Conservation (phyloP, 2,113 vertebrate species). For the pig (Sus scrofa) region DNA sequence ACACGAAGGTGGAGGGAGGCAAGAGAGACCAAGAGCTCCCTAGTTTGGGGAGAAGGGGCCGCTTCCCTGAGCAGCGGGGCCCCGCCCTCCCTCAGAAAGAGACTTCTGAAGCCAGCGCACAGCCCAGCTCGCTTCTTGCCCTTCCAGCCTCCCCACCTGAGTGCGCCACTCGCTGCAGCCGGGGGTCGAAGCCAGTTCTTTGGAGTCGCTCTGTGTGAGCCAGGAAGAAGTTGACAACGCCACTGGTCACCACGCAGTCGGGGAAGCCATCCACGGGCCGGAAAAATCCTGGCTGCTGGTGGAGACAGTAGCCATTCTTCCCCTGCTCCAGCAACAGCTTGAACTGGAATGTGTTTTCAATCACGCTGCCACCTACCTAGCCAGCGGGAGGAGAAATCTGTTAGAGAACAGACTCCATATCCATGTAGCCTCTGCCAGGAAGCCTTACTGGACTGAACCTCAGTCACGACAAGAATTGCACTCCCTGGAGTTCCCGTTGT, state of each 20-base stretch:
- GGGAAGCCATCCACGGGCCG: slow-evolving; percentile 83
- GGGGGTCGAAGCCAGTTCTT: slow-evolving; percentile 88
- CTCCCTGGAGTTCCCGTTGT: too few relatives aligned
- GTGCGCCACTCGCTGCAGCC: slow-evolving; percentile 86
- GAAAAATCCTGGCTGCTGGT: slow-evolving; percentile 70
- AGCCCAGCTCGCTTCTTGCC: neutral
- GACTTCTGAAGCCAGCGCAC: neutral
- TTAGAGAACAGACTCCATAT: neutral
- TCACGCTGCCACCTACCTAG: slow-evolving; percentile 87
- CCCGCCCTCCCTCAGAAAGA: neutral
- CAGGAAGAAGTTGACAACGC: slow-evolving; percentile 89
- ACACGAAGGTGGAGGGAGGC: neutral
- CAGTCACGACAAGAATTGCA: neutral
- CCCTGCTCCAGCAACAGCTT: slow-evolving; percentile 83
- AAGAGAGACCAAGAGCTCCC: neutral
- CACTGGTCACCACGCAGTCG: slow-evolving; percentile 82
- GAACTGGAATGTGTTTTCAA: slow-evolving; percentile 84
- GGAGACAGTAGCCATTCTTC: slow-evolving; percentile 84
- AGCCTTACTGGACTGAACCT: neutral
- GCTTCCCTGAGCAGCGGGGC: neutral
- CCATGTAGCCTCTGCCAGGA: neutral
- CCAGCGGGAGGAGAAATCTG: neutral
- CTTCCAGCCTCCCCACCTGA: slow-evolving; percentile 81
- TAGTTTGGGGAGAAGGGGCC: too few relatives aligned
- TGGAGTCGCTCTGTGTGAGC: slow-evolving; percentile 86